Evolutionary conservation across 2,888 invertebrate species (phyloP).

Genomic region (Erpobdella octoculata): DNA sequence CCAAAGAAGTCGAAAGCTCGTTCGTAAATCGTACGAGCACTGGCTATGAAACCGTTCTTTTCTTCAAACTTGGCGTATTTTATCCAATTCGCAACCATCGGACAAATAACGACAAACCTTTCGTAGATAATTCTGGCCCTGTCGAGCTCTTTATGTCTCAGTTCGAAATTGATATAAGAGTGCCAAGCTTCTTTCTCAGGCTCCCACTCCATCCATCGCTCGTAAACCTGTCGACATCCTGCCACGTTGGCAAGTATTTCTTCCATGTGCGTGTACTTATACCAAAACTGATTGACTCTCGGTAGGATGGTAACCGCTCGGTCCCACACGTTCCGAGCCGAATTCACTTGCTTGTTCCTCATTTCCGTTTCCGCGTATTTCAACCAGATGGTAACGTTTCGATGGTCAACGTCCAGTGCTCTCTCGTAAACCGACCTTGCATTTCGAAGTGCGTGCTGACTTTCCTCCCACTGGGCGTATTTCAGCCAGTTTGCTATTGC

Average conservation of each 20-base stretch:
- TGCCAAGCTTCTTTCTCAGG: conserved; percentile 99
- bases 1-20: conserved; percentile 93
- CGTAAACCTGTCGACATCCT: conserved; percentile 68
- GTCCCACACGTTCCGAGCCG: conserved; percentile 96
- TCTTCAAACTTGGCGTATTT: conserved; percentile 96
- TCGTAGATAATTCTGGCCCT: conserved; percentile 87
- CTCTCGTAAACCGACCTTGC: conserved; percentile 89
- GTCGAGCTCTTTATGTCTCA: conserved; percentile 84
- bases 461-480: conserved; percentile 98
- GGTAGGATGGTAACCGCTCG: conserved; percentile 92
- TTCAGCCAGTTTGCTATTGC: conserved; percentile 98
- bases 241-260: conserved; percentile 88
- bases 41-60: conserved; percentile 80
- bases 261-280: conserved; percentile 99
- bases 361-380: conserved; percentile 99
- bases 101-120: conserved; percentile 58
- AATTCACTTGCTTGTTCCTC: conserved; percentile 74
- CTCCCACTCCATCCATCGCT: conserved; percentile 99
- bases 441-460: conserved; percentile 64
- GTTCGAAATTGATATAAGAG: conserved; percentile 96
- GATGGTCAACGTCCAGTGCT: conserved; percentile 90
- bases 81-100: conserved; percentile 84
- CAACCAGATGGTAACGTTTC: conserved; percentile 92
- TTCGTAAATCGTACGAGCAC: conserved; percentile 81
- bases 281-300: conserved; percentile 96